Conservation (phyloP, 2,113 vertebrate species). For the Telmatochromis brichardi region DNA sequence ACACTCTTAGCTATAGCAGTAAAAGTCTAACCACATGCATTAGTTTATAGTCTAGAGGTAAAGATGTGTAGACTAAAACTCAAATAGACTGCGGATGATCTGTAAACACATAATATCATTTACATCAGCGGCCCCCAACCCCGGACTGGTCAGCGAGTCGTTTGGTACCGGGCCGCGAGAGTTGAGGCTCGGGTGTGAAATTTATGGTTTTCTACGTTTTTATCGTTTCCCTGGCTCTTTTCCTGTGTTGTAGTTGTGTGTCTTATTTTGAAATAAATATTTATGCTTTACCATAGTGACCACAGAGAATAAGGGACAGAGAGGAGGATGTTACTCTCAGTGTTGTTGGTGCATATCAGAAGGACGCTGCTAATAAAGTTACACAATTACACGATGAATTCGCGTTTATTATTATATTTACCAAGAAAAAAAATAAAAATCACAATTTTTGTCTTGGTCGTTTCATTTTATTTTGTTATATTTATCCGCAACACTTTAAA, state of each 20-base stretch:
- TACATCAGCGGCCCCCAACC: neutral
- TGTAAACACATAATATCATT: neutral
- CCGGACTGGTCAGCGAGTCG: rapidly evolving
- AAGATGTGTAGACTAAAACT: neutral
- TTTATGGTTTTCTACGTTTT: neutral
- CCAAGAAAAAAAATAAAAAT: rapidly evolving
- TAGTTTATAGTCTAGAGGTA: neutral
- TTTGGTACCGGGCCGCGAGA: rapidly evolving
- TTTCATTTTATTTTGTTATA: neutral
- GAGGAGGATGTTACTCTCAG: neutral
- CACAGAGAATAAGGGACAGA: neutral
- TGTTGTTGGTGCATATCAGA: neutral
- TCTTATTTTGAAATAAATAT: neutral
- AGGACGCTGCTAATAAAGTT: neutral
- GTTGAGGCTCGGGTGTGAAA: neutral
- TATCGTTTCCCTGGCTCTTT: neutral
- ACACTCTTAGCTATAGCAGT: neutral
- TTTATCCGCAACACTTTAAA: neutral
- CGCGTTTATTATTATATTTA: rapidly evolving
- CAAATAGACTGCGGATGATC: rapidly evolving
- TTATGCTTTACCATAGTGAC: neutral
- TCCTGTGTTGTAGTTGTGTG: neutral
- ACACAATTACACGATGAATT: neutral
- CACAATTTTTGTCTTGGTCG: neutral
- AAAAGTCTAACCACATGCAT: neutral